Evolutionary conservation across 2,888 invertebrate species (phyloP).

Genomic region (Silvanus unidentatus): DNA sequence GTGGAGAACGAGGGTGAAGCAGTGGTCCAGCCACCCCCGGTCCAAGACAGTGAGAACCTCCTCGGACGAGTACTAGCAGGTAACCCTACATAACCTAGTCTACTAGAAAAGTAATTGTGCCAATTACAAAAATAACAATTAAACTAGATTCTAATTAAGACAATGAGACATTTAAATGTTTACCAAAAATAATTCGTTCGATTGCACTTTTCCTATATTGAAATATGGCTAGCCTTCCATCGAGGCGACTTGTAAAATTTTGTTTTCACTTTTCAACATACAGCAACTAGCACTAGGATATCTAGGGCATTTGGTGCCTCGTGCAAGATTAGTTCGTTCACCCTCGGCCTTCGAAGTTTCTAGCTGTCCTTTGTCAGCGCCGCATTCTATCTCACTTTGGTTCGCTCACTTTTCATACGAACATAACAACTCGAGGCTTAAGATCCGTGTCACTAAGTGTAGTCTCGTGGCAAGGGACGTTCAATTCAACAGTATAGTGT

Average conservation of each 20-base stretch:
- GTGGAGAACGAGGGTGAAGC: slow-evolving; percentile 40
- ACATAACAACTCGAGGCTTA: slow-evolving; percentile 16
- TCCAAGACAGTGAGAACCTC: slow-evolving; percentile 48
- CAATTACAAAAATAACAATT: slow-evolving; percentile 2
- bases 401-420: slow-evolving; percentile 33
- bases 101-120: background rate
- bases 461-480: slow-evolving; percentile 29
- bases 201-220: slow-evolving; percentile 13
- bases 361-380: slow-evolving; percentile 28
- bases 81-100: slow-evolving; percentile 26
- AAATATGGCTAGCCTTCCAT: slow-evolving; percentile 15
- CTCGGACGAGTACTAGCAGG: slow-evolving; percentile 56
- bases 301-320: slow-evolving; percentile 44
- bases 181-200: slow-evolving; percentile 4
- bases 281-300: slow-evolving; percentile 21
- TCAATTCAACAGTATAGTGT: slow-evolving; percentile 29
- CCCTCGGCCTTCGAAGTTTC: slow-evolving; percentile 53
- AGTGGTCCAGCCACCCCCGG: slow-evolving; percentile 36
- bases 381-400: slow-evolving; percentile 26
- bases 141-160: background rate
- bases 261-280: slow-evolving; percentile 35
- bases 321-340: slow-evolving; percentile 57
- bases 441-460: slow-evolving; percentile 39
- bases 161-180: background rate
- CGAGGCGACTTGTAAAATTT: slow-evolving; percentile 19